Percentiles rank a stretch among this genome's conserved stretches.
These are phyloP conservation scores for Astreopora myriophthalma DNA, from an alignment of 64 coral and sea anemone species.

Conservation along the genomic window DNA sequence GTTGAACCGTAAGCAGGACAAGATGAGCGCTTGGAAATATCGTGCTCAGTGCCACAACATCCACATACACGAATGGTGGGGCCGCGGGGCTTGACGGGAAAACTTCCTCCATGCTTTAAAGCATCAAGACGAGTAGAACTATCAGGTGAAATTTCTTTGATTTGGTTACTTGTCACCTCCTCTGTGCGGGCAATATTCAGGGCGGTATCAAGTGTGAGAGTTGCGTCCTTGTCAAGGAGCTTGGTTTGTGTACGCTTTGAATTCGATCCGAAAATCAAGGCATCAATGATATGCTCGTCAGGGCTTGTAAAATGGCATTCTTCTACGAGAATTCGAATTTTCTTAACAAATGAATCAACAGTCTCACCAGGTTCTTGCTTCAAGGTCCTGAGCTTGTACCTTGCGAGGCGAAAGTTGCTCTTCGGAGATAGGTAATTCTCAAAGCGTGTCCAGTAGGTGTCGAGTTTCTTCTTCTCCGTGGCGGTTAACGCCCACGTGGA, in stretches of 20 bases:
- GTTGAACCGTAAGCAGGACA: too few species aligned
- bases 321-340: constrained; percentile 37
- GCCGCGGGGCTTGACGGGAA: too few species aligned
- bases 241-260: constrained; percentile 63
- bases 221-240: constrained; percentile 65
- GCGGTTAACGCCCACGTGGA: constrained; percentile 56
- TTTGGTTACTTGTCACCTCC: constrained; percentile 62
- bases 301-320: constrained; percentile 50
- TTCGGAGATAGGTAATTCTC: constrained; percentile 49
- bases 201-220: constrained; percentile 58
- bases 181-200: constrained; percentile 69
- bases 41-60: too few species aligned
- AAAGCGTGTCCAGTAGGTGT: constrained; percentile 61
- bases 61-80: too few species aligned
- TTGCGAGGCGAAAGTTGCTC: constrained; percentile 63
- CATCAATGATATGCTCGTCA: constrained; percentile 57
- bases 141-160: constrained; percentile 58
- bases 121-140: background rate
- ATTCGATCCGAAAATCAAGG: constrained; percentile 24
- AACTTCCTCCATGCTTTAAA: too few species aligned
- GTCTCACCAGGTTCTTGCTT: constrained; percentile 36
- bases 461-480: constrained; percentile 46
- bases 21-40: too few species aligned
- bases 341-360: constrained; percentile 51
- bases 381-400: constrained; percentile 48